phyloP scores from a whole-genome alignment of 2,888 invertebrate genomes.

The Anthophora plumipes region DNA sequence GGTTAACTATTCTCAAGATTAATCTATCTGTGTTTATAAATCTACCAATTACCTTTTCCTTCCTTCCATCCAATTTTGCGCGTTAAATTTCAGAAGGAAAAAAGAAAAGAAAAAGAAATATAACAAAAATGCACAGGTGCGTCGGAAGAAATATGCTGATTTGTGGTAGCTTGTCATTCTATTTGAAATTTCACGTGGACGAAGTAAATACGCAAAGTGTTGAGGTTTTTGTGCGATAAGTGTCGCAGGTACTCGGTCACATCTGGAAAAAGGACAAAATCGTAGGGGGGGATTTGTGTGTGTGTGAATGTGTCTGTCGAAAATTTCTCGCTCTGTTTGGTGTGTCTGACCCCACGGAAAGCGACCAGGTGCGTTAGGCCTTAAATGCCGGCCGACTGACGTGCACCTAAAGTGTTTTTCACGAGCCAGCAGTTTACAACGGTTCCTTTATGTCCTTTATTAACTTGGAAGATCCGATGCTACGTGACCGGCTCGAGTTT shows the following conservation, averaged over 20 bases:
- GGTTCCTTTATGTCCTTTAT: slow-evolving; percentile 65
- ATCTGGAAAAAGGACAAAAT: slow-evolving; percentile 21
- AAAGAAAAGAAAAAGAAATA: neutral
- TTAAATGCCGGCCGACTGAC: slow-evolving; percentile 33
- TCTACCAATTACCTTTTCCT: neutral
- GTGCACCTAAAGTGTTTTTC: slow-evolving; percentile 61
- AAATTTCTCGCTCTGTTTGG: slow-evolving; percentile 40
- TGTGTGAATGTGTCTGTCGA: slow-evolving; percentile 23
- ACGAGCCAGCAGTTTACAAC: slow-evolving; percentile 53
- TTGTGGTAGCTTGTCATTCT: neutral
- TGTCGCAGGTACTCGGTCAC: neutral
- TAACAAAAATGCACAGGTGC: neutral
- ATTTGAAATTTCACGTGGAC: neutral
- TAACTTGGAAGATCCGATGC: slow-evolving; percentile 59
- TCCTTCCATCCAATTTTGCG: too few species aligned
- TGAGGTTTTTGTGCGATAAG: neutral
- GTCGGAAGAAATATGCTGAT: neutral
- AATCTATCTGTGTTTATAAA: neutral
- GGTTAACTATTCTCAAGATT: neutral
- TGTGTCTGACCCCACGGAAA: slow-evolving; percentile 5
- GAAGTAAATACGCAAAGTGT: neutral
- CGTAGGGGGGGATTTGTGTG: slow-evolving; percentile 23
- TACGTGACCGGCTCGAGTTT: slow-evolving; percentile 63
- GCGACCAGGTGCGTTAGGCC: slow-evolving; percentile 61
- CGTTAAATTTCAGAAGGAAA: neutral